These are phyloP conservation scores for Copidosoma aretas DNA, from an alignment of 2,888 invertebrate species.

Conservation along the genomic window DNA sequence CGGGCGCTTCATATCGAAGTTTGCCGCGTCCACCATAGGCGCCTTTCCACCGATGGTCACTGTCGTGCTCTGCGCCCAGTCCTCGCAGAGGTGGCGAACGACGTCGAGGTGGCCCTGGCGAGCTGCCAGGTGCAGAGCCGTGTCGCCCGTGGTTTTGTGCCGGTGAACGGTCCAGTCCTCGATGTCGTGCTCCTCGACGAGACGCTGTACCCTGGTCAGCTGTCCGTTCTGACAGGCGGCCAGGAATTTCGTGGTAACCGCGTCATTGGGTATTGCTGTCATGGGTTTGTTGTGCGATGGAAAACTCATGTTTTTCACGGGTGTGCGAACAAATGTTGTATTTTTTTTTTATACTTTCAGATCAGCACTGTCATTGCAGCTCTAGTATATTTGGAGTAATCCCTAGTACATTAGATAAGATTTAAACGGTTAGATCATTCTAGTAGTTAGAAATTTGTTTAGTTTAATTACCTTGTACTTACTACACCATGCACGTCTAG, in stretches of 20 bases:
- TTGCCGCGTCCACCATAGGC: slow-evolving; percentile 58
- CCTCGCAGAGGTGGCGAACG: slow-evolving; percentile 57
- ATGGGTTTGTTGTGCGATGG: no score
- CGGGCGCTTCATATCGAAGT: slow-evolving; percentile 69
- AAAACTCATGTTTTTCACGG: no score
- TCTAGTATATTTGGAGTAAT: no score
- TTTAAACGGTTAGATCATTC: no score
- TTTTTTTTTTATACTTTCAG: no score
- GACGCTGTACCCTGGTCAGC: slow-evolving; percentile 2
- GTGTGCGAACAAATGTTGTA: no score
- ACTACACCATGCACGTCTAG: no score
- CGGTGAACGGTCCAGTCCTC: slow-evolving; percentile 52
- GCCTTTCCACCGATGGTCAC: not conserved
- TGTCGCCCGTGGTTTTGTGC: slow-evolving; percentile 58
- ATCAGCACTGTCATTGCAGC: no score
- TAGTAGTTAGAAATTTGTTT: no score
- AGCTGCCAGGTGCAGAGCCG: slow-evolving; percentile 66
- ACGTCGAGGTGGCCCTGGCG: slow-evolving; percentile 64
- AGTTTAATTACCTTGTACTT: no score
- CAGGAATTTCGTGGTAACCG: slow-evolving; percentile 17
- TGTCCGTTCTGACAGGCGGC: slow-evolving; percentile 19
- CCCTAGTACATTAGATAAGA: no score
- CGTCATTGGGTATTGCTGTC: no score
- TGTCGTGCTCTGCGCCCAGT: slow-evolving; percentile 42
- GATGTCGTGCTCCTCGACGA: slow-evolving; percentile 33